phyloP scores from a whole-genome alignment of 2,888 invertebrate genomes.

The Watsonalla binaria region DNA sequence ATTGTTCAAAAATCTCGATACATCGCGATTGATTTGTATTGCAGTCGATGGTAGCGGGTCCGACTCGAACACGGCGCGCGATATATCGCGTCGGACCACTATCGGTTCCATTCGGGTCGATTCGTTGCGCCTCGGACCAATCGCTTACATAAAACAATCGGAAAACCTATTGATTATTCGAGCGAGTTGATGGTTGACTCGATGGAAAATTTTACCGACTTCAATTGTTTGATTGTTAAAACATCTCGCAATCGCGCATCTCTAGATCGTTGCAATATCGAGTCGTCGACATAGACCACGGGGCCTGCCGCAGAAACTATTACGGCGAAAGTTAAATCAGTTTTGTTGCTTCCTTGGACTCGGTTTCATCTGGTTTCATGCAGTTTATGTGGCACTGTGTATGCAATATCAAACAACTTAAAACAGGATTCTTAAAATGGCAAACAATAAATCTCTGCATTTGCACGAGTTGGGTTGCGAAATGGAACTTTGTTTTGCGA shows the following conservation, averaged over 20 bases:
- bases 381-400: conserved; percentile 16
- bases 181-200: too few species aligned
- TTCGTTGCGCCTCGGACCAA: too few species aligned
- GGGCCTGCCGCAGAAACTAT: conserved; percentile 52
- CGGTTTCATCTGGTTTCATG: conserved; percentile 32
- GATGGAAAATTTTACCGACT: too few species aligned
- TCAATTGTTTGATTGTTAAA: too few species aligned
- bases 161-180: too few species aligned
- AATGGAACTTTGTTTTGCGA: conserved; percentile 7
- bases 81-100: too few species aligned
- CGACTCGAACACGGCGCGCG: too few species aligned
- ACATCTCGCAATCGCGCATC: background rate
- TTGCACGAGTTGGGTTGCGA: conserved; percentile 12
- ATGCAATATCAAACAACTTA: conserved; percentile 21
- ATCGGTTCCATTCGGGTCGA: too few species aligned
- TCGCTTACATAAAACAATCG: too few species aligned
- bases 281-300: conserved; percentile 12
- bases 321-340: conserved; percentile 63
- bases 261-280: conserved; percentile 18
- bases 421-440: conserved; percentile 8
- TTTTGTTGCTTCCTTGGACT: conserved; percentile 46
- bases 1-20: too few species aligned
- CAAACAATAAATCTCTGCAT: conserved; percentile 17
- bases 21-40: too few species aligned
- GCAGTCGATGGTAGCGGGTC: too few species aligned